Evolutionary conservation across 2,113 vertebrate species (phyloP), one percentile per base, ranked within the genome.

Genomic region (Bungarus multicinctus): DNA sequence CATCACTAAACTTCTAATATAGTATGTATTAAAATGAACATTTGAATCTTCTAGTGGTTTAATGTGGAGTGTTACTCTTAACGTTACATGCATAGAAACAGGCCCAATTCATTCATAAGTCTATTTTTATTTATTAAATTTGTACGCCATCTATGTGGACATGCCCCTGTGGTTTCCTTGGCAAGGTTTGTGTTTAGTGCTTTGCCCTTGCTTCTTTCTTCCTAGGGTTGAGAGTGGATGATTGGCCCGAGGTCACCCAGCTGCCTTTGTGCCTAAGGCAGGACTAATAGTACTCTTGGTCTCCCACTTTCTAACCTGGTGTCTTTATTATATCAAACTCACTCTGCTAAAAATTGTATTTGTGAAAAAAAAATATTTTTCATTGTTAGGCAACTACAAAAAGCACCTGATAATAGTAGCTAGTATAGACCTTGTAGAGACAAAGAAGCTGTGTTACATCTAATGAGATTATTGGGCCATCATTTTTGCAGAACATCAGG

Each of bases 1-100:
- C 53, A 74, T 96, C 94, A 91, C 94, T 94, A 88, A 54, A 16
- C 2, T 91, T 92, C 60, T 58, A 20, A 69, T 85, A 9, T 1
- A 34, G 25, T 1, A 0, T 87, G 0, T 53, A 0, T 89, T 92
- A 45, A 60, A 60, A 57, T 27, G 25, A 89, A 60, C 8, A 25
- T 14, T 90, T 81, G 34, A 22, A 30, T 69, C 52, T 30, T 69
- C 11, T 22, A 39, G 7, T 85, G 74, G 74, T 30, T 87, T 87
- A 60, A 52, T 0, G 12, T 60, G 30, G 14, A 16, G 45, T 60
- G 23, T 45, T 60, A 45, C 39, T 58, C 9, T 88, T 55, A 22
- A 88, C 16, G 23, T 55, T 27, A 57, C 45, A 53, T 39, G 89
- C 34, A 23, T 5, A 12, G 30, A n/a, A 11, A 25, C 57, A 25